phyloP scores from a whole-genome alignment of 2,113 vertebrate genomes.

The Coreoperca whiteheadi region DNA sequence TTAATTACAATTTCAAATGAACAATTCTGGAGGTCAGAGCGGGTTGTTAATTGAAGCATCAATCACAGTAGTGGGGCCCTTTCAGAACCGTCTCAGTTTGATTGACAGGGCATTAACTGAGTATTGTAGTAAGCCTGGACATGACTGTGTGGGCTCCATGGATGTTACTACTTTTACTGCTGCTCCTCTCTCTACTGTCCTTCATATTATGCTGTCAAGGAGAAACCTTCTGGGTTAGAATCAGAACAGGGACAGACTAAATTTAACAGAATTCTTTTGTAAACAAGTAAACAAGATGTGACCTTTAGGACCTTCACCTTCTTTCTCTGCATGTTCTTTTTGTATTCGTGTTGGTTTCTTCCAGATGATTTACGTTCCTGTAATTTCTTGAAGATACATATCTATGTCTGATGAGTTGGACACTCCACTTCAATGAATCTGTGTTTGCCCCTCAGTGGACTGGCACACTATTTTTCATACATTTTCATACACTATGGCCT shows the following conservation, averaged over 20 bases:
- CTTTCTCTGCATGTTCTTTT: neutral
- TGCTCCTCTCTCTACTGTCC: slow-evolving; percentile 52
- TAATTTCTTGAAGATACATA: neutral
- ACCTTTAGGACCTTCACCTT: neutral
- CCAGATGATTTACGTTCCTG: neutral
- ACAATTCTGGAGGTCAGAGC: slow-evolving; percentile 86
- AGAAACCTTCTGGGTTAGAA: slow-evolving; percentile 26
- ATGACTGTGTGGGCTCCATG: slow-evolving; percentile 76
- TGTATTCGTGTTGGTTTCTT: neutral
- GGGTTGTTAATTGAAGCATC: slow-evolving; percentile 86
- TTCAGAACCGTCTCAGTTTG: slow-evolving; percentile 76
- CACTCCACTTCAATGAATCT: neutral
- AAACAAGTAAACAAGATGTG: neutral
- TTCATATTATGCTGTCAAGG: slow-evolving; percentile 61
- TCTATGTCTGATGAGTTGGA: neutral
- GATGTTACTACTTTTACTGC: slow-evolving; percentile 49
- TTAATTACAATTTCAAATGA: slow-evolving; percentile 88
- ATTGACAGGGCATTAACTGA: slow-evolving; percentile 84
- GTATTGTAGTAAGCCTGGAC: slow-evolving; percentile 74
- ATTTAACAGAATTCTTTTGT: neutral
- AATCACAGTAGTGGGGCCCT: slow-evolving; percentile 81
- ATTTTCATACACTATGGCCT: neutral
- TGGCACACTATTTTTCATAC: neutral
- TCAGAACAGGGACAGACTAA: slow-evolving; percentile 9
- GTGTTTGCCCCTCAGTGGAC: neutral